phyloP scores from a whole-genome alignment of 2,797 vertebrate species.

The Gymnothorax javanicus region DNA sequence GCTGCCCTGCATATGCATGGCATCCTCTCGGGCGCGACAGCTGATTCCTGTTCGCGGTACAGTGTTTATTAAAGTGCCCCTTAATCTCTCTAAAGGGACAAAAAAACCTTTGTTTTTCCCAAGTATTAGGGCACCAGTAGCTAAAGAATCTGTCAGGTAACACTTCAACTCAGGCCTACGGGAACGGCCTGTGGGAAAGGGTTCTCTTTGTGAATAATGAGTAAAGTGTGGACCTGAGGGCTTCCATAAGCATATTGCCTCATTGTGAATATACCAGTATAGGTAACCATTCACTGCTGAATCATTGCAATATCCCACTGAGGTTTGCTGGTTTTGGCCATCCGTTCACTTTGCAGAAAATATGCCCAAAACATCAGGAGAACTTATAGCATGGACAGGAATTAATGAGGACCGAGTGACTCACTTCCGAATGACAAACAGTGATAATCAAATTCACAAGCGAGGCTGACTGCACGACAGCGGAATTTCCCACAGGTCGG shows the following conservation, averaged over 20 bases:
- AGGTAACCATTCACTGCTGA: not conserved
- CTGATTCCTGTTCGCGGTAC: not conserved
- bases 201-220: not conserved
- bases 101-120: not conserved
- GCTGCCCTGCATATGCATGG: not conserved
- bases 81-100: not conserved
- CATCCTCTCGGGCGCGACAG: not conserved
- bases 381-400: not conserved
- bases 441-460: not conserved
- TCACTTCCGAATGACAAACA: not conserved
- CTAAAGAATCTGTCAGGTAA: not conserved
- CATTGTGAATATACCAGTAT: not conserved
- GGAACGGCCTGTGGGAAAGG: not conserved
- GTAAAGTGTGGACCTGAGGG: not conserved
- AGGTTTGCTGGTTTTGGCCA: constrained; percentile 7
- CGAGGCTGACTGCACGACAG: not conserved
- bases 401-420: not conserved
- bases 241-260: not conserved
- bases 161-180: not conserved
- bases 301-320: constrained; percentile 10
- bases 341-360: not conserved
- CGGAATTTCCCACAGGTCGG: not conserved
- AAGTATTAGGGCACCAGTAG: not conserved
- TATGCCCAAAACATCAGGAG: not conserved
- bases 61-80: not conserved